These are phyloP conservation scores for Sweltsa coloradensis DNA, from an alignment of 1,140 invertebrate genomes.

Conservation along the genomic window DNA sequence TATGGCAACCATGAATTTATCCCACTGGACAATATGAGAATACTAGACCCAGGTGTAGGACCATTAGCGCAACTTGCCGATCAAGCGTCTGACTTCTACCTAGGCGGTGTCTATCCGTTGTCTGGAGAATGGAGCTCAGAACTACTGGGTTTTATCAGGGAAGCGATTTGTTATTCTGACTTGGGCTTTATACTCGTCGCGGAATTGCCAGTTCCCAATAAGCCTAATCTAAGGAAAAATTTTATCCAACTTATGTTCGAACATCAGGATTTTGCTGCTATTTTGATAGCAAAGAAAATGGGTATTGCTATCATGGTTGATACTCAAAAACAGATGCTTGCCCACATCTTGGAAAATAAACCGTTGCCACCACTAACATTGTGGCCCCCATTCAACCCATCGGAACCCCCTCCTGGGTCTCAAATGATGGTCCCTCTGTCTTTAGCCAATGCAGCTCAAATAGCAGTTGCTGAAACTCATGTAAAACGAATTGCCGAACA, in stretches of 20 bases:
- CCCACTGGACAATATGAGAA: conserved; percentile 36
- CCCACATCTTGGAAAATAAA: no score
- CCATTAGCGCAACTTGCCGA: conserved; percentile 34
- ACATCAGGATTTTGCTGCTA: conserved; percentile 23
- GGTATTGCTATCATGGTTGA: conserved; percentile 11
- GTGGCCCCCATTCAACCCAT: no score
- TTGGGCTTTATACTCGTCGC: conserved; percentile 30
- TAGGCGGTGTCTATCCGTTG: conserved; percentile 36
- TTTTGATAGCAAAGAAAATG: conserved; percentile 20
- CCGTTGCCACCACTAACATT: no score
- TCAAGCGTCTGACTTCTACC: conserved; percentile 41
- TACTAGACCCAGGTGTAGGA: conserved; percentile 31
- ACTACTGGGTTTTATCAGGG: conserved; percentile 33
- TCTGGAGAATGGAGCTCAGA: conserved; percentile 34
- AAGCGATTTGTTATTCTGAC: conserved; percentile 35
- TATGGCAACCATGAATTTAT: conserved; percentile 52
- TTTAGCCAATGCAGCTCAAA: no score
- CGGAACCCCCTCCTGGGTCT: no score
- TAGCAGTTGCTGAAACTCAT: no score
- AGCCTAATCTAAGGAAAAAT: conserved; percentile 5
- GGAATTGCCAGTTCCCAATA: conserved; percentile 17
- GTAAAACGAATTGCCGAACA: no score
- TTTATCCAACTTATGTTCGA: conserved; percentile 23
- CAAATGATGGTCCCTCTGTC: no score
- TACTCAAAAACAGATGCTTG: conserved; percentile 4